Evolutionary conservation across 2,888 invertebrate species (phyloP), one percentile per base, ranked within the genome.

Genomic region (Cryptocephalus moraei): DNA sequence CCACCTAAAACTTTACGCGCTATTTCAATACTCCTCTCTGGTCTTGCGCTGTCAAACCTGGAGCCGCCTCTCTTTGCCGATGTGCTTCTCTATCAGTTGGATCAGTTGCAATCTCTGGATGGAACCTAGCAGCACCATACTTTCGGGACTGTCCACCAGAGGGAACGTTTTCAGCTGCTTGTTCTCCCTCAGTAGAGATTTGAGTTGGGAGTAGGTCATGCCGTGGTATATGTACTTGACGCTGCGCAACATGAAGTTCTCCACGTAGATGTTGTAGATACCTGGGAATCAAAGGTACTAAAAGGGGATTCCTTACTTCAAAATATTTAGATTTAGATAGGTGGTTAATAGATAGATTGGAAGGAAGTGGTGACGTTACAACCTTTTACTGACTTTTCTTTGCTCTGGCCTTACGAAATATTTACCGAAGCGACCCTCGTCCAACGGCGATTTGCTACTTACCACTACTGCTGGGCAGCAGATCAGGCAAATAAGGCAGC

Each of bases 171-270:
- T 82, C 22, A 91, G 70, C 43, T 76, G 75, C 43, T 77, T 55
- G 44, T 67, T 83, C 40, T 84, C 81, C 56, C 89, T 87, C 9
- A 99, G 74, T n/a, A 90, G 77, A 41, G 84, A 82, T 65, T 93
- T 91, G 4, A 97, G 74, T 62, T 90, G 86, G 54, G 86, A 84
- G 74, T 93, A 97, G 1, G 87, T 88, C 76, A 94, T 93, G 48
- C 85, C 83, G 63, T 92, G 82, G 85, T 88, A 93, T 57, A 94
- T 91, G 66, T 87, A 91, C 60, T 82, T 85, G 0, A 92, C 85
- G 58, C 91, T 86, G 2, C 88, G 77, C n/a, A 93, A 83, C 97
- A 97, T 99, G 65, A 99, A 94, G 68, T 97, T 93, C 71, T 95
- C 94, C n/a, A 95, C 96, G 69, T 87, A 91, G 45, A 94, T 84